These are phyloP conservation scores for Diloba caeruleocephala DNA, from an alignment of 2,888 invertebrate genomes.

Conservation along the genomic window DNA sequence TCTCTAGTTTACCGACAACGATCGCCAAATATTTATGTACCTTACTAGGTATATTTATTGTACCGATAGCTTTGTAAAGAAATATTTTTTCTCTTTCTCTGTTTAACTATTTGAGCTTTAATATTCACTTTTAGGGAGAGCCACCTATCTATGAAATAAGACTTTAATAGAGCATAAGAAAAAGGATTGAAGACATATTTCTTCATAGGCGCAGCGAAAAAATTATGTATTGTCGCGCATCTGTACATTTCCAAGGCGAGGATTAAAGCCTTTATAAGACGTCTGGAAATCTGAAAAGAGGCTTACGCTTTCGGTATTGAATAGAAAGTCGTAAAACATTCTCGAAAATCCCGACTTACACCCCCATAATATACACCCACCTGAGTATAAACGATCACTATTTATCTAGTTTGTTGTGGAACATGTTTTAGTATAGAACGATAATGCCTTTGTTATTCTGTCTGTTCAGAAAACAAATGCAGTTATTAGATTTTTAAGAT, in stretches of 20 bases:
- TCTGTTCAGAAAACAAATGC: conserved; percentile 10
- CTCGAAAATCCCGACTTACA: conserved; percentile 67
- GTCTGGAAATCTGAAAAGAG: conserved; percentile 75
- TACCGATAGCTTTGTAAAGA: conserved; percentile 51
- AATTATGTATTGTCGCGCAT: conserved; percentile 70
- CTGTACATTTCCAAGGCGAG: conserved; percentile 62
- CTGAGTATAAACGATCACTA: conserved; percentile 45
- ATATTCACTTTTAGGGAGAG: conserved; percentile 33
- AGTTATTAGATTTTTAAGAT: conserved; percentile 18
- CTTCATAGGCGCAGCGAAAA: conserved; percentile 52
- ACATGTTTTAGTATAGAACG: conserved; percentile 3
- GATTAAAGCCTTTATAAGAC: conserved; percentile 74
- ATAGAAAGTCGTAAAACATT: conserved; percentile 73
- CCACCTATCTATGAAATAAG: conserved; percentile 29
- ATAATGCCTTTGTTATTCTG: conserved; percentile 4
- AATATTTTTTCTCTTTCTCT: conserved; percentile 50
- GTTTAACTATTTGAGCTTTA: conserved; percentile 43
- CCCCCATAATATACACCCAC: conserved; percentile 56
- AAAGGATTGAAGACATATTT: conserved; percentile 45
- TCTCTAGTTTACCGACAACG: conserved; percentile 71
- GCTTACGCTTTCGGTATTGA: conserved; percentile 72
- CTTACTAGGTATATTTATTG: conserved; percentile 46
- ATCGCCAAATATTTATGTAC: conserved; percentile 77
- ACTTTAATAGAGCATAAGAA: conserved; percentile 42
- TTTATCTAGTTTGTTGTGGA: conserved; percentile 11